A percentile compares a stretch with the other conserved stretches of the same genome.
These are phyloP conservation scores for Lucifuga dentata DNA, from an alignment of 2,113 vertebrate genomes.

Conservation along the genomic window DNA sequence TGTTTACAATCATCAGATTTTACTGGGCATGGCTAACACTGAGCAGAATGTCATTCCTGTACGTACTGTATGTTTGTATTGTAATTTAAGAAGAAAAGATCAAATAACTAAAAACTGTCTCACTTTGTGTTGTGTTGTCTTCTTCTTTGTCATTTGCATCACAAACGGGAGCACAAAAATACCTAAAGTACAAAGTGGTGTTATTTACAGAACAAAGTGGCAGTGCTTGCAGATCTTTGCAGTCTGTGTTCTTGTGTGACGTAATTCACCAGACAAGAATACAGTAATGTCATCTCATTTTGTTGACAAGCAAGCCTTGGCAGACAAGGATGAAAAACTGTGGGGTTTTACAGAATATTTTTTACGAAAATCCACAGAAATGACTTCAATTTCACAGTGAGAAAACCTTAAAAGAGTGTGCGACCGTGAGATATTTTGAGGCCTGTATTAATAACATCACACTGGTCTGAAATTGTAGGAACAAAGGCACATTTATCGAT, in stretches of 20 bases:
- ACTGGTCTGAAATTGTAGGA: background rate
- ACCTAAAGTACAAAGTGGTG: background rate
- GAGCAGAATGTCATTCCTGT: conserved; percentile 69
- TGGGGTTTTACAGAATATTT: background rate
- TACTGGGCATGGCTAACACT: conserved; percentile 63
- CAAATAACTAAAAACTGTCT: conserved; percentile 43
- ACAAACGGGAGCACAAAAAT: conserved; percentile 10
- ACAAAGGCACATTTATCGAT: conserved; percentile 23
- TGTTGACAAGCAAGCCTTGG: conserved; percentile 13
- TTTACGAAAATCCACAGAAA: background rate
- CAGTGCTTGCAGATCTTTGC: background rate
- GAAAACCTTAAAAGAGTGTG: background rate
- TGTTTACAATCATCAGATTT: conserved; percentile 56
- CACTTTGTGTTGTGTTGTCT: conserved; percentile 34
- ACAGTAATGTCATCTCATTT: background rate
- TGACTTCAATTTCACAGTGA: background rate
- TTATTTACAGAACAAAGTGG: conserved; percentile 5
- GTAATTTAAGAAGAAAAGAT: conserved; percentile 75
- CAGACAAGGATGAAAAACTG: conserved; percentile 1
- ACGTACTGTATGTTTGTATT: conserved; percentile 76
- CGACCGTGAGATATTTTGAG: background rate
- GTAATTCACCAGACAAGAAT: conserved; percentile 1
- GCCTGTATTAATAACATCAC: background rate
- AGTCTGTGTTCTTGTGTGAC: background rate
- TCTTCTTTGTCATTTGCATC: conserved; percentile 2